Conservation (phyloP, 2,797 vertebrate species). For the Aldrovandia affinis region DNA sequence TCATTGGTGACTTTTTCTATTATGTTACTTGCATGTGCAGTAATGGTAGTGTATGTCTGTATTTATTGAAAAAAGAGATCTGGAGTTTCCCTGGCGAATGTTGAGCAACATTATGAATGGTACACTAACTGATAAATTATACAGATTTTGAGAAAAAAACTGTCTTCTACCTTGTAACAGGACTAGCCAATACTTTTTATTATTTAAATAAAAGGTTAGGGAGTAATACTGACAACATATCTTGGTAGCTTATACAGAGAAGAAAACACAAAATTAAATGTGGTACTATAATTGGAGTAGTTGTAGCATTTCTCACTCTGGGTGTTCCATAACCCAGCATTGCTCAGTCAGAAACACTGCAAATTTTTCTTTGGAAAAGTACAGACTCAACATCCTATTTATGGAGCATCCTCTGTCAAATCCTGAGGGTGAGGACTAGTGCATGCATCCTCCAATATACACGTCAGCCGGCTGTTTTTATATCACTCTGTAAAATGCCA, state of each 20-base stretch:
- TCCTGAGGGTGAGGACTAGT: too few species aligned
- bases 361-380: neutral
- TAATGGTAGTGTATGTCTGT: neutral
- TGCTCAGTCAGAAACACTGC: too few species aligned
- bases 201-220: neutral
- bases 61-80: neutral
- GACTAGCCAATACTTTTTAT: neutral
- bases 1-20: constrained; percentile 2
- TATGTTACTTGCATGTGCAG: neutral
- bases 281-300: neutral
- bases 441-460: too few species aligned
- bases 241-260: neutral
- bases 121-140: neutral
- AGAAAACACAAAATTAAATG: neutral
- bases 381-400: too few species aligned
- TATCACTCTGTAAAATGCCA: too few species aligned
- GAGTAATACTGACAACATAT: neutral
- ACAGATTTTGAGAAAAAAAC: neutral
- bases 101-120: neutral
- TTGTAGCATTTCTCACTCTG: too few species aligned
- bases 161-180: neutral
- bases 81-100: neutral
- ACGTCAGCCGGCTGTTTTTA: too few species aligned
- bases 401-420: too few species aligned
- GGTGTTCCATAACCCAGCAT: too few species aligned